Evolutionary conservation across 2,888 invertebrate genomes (phyloP), one percentile per base, ranked within the genome.

Genomic region (Ormyrus labotus): DNA sequence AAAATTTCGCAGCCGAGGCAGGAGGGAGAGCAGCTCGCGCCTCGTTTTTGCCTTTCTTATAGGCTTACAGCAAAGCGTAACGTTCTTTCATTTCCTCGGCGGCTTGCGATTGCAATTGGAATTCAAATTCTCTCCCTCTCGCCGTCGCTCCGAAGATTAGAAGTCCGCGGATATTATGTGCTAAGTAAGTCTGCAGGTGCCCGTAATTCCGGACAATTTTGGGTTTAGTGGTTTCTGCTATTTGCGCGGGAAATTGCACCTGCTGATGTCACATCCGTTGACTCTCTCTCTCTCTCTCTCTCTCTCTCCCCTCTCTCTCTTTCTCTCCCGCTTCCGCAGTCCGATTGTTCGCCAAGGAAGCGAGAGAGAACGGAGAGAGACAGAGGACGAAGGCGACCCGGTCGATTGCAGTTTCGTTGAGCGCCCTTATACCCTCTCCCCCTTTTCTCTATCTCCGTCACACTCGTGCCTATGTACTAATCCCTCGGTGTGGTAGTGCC

Each of bases 191-290:
- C 85, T 83, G 81, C 73, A 80, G 84, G 81, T 82, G 82, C 67
- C 84, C 83, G 85, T 85, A 86, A 87, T 87, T 87, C 86, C 85
- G 86, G 85, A 88, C 89, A 88, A 89, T 89, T 89, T 89, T 87
- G 87, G 87, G 86, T 87, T 89, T 88, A 87, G 88, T 87, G 89
- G 88, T 89, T 89, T 88, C 89, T 89, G 88, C 89, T 89, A 89
- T 89, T 89, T 89, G 87, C 87, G 84, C 87, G 86, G 87, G 89
- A 89, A 89, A 89, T 89, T 89, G 89, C 89, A 86, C 88, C 87
- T 88, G 89, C 89, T 89, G 89, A 89, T 89, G 88, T 89, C 89
- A 88, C 88, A 87, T 89, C 89, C 89, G 89, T 87, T 87, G 86
- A 85, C 85, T 86, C 87, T 83, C 84, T 78, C 76, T 80, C 48